Evolutionary conservation across 2,888 invertebrate species (phyloP).

Genomic region (Prionchulus punctatus): DNA sequence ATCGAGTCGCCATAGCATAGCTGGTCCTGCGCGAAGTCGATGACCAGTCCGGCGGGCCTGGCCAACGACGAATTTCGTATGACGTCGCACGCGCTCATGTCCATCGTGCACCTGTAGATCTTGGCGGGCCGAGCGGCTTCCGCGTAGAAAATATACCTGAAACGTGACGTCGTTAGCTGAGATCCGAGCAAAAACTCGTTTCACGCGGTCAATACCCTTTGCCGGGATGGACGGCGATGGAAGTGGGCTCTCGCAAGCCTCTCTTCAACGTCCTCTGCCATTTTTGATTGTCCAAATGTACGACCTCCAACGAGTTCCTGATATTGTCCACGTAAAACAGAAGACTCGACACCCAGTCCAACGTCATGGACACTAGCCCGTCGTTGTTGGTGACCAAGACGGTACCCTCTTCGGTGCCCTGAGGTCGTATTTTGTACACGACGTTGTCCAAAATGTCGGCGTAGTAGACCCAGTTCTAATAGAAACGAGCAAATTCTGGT

Average conservation of each 20-base stretch:
- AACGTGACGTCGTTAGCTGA: too few species aligned
- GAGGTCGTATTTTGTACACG: slow-evolving; percentile 26
- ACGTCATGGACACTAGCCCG: slow-evolving; percentile 83
- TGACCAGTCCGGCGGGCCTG: slow-evolving; percentile 35
- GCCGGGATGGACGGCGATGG: slow-evolving; percentile 90
- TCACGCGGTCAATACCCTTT: slow-evolving; percentile 48
- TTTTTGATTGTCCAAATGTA: slow-evolving; percentile 68
- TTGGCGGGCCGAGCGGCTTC: slow-evolving; percentile 93
- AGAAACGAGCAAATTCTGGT: too few species aligned
- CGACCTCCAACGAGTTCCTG: slow-evolving; percentile 78
- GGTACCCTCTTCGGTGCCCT: slow-evolving; percentile 50
- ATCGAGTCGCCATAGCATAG: slow-evolving; percentile 38
- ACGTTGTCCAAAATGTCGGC: slow-evolving; percentile 63
- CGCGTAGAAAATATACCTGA: slow-evolving; percentile 67
- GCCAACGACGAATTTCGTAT: slow-evolving; percentile 79
- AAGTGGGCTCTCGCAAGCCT: slow-evolving; percentile 75
- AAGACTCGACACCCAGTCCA: slow-evolving; percentile 89
- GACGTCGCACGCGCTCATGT: slow-evolving; percentile 67
- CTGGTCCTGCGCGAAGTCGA: slow-evolving; percentile 33
- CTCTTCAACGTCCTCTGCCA: slow-evolving; percentile 64
- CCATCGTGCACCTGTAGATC: slow-evolving; percentile 75
- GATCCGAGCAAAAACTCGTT: not conserved
- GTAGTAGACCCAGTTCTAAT: slow-evolving; percentile 74
- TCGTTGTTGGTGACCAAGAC: slow-evolving; percentile 88
- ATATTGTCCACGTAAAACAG: slow-evolving; percentile 85